Conservation (phyloP, 2,113 vertebrate species). For the Pogona vitticeps region DNA sequence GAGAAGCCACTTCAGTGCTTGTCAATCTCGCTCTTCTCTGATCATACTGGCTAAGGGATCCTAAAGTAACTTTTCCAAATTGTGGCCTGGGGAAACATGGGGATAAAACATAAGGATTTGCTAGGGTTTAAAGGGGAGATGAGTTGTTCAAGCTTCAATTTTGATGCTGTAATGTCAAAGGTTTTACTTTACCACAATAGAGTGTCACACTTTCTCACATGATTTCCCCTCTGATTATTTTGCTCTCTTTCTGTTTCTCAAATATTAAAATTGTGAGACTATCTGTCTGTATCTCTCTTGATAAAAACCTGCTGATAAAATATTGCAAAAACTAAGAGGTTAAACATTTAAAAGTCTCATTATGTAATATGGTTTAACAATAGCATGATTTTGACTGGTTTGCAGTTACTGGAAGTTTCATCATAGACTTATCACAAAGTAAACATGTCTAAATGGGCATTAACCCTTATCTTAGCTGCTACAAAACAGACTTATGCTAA, state of each 20-base stretch:
- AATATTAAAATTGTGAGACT: neutral
- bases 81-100: too few relatives aligned
- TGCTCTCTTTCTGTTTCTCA: neutral
- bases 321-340: neutral
- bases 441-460: slow-evolving; percentile 31
- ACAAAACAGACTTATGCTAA: neutral
- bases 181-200: neutral
- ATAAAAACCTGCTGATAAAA: neutral
- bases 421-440: neutral
- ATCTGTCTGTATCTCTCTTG: neutral
- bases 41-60: too few relatives aligned
- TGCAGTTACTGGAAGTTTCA: slow-evolving; percentile 44
- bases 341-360: neutral
- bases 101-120: too few relatives aligned
- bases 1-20: too few relatives aligned
- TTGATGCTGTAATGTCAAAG: neutral
- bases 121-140: too few relatives aligned
- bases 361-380: slow-evolving; percentile 29
- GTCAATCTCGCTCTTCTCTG: too few relatives aligned
- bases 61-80: too few relatives aligned
- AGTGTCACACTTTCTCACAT: neutral
- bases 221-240: neutral
- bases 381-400: slow-evolving; percentile 6
- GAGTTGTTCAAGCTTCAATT: neutral
- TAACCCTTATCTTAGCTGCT: slow-evolving; percentile 32